Evolutionary conservation across 2,113 vertebrate genomes (phyloP), one percentile per base, ranked within the genome.

Genomic region (Bujurquina vittata): DNA sequence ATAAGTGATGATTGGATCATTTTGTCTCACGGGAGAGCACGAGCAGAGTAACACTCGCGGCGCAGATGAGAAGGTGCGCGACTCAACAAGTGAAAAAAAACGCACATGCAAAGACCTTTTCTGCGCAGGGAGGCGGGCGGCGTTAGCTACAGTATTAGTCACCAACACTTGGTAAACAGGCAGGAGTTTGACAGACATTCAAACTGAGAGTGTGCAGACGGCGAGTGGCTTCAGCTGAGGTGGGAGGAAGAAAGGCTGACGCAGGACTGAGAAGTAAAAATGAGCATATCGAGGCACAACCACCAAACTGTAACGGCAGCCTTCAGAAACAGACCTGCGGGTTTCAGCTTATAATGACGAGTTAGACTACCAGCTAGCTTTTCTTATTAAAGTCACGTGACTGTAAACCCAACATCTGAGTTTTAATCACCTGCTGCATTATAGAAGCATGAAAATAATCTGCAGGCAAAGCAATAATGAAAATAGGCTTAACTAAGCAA

Each of bases 101-200:
- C 76, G 75, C 75, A 78, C 75, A 80, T 63, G 17, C 59, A 61
- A 61, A 31, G 81, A 78, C 46, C 62, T 65, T 86, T 58, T 22
- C 69, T 90, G 87, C 76, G 61, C 80, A 79, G 37, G 78, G 72
- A 61, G 73, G 92, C 86, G 83, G 87, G 87, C 33, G 87, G 87
- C 84, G 89, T 88, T 83, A 52, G 86, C 83, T 52, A 17, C 67
- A 84, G 79, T 85, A 94, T 95, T 93, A 94, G 94, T 95, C 94
- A 95, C 61, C 83, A 81, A 26, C 40, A 59, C 89, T 89, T 81
- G 87, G 89, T 81, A 86, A 89, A 87, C 65, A 84, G 87, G 79
- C 86, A 74, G 29, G 40, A 75, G 85, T 85, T 89, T 90, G 92
- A 92, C 88, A 92, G 90, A 92, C 84, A 93, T 62, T 93, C 91